phyloP scores from a whole-genome alignment of 2,113 vertebrate species.

The Pelobates fuscus region DNA sequence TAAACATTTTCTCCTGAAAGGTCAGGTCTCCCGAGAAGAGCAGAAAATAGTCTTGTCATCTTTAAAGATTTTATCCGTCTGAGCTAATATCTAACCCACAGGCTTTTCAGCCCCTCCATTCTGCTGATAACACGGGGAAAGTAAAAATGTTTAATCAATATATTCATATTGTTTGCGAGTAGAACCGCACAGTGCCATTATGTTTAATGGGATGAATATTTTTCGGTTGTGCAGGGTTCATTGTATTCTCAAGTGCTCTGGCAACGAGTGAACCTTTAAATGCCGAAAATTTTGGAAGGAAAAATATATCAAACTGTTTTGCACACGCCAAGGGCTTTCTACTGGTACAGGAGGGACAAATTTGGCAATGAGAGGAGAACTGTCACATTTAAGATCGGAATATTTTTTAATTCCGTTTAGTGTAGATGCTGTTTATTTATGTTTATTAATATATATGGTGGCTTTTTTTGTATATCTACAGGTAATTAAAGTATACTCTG shows the following conservation, averaged over 20 bases:
- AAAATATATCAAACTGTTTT: too few relatives aligned
- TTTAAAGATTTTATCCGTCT: slow-evolving; percentile 49
- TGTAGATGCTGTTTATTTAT: too few relatives aligned
- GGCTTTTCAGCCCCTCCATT: slow-evolving; percentile 20
- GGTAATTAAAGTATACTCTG: too few relatives aligned
- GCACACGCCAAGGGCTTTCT: too few relatives aligned
- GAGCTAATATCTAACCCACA: slow-evolving; percentile 45
- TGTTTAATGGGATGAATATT: slow-evolving; percentile 24
- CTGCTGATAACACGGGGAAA: slow-evolving; percentile 31
- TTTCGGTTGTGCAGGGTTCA: slow-evolving; percentile 1
- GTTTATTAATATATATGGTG: too few relatives aligned
- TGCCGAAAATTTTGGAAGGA: too few relatives aligned
- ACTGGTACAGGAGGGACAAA: too few relatives aligned
- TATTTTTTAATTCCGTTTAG: too few relatives aligned
- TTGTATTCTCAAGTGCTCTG: slow-evolving; percentile 9
- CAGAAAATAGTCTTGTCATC: slow-evolving; percentile 53
- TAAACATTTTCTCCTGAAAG: slow-evolving; percentile 53
- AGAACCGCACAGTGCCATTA: slow-evolving; percentile 25
- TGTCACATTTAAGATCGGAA: too few relatives aligned
- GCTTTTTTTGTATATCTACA: too few relatives aligned
- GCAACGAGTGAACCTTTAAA: not conserved
- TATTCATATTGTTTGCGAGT: slow-evolving; percentile 38
- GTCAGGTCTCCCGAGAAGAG: slow-evolving; percentile 39
- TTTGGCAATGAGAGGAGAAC: too few relatives aligned
- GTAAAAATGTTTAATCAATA: slow-evolving; percentile 44